These are phyloP conservation scores for Mormyrops attenuatus DNA, from an alignment of 2,797 vertebrate species.

Conservation along the genomic window DNA sequence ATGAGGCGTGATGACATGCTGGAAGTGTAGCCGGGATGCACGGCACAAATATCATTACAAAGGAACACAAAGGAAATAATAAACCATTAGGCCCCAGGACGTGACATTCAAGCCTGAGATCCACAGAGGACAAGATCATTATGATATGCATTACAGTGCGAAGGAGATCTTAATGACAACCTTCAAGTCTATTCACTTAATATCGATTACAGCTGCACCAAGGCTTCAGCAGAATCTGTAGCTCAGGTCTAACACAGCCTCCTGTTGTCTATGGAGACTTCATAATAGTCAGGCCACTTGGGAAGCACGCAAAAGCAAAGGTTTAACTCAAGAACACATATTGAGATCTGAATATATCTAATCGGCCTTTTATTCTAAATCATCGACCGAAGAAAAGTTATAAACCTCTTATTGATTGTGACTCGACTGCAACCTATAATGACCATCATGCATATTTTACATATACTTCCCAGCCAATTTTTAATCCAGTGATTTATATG, in stretches of 20 bases:
- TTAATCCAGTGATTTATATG: neutral
- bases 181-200: neutral
- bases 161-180: neutral
- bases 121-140: neutral
- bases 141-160: slow-evolving; percentile 4
- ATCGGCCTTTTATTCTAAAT: neutral
- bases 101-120: neutral
- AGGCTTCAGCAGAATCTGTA: neutral
- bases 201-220: neutral
- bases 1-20: neutral
- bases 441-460: neutral
- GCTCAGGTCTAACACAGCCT: neutral
- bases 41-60: neutral
- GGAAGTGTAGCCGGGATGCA: neutral
- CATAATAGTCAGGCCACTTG: neutral
- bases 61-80: neutral
- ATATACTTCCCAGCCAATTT: neutral
- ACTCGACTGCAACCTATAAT: neutral
- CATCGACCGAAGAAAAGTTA: neutral
- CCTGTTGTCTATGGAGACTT: neutral
- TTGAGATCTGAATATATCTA: neutral
- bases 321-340: neutral
- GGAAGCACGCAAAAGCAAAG: neutral
- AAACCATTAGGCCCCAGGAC: neutral
- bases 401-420: neutral